A percentile compares a stretch with the other conserved stretches of the same genome.
Evolutionary conservation across 2,113 vertebrate species (phyloP).

Genomic region (Condylura cristata): DNA sequence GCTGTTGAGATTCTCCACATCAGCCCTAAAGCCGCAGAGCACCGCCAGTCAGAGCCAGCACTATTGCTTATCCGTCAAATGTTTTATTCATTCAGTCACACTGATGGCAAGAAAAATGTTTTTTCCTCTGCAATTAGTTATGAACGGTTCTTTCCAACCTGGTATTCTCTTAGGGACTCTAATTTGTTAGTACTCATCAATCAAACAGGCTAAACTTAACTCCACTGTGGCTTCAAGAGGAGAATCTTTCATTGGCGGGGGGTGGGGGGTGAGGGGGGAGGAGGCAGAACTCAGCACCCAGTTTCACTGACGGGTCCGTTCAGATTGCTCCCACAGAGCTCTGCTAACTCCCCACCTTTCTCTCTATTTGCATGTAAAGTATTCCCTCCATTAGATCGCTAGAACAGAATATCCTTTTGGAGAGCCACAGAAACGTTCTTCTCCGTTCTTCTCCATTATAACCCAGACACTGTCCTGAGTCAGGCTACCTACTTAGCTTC

Average conservation of each 20-base stretch:
- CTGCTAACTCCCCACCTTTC: background rate
- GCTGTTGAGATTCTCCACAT: constrained; percentile 85
- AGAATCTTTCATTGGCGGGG: background rate
- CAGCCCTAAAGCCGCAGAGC: constrained; percentile 82
- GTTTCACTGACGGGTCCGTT: background rate
- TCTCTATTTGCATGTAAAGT: constrained; percentile 4
- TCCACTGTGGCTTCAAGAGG: background rate
- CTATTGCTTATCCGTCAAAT: background rate
- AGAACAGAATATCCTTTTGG: background rate
- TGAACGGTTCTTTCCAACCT: background rate
- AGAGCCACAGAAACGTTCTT: background rate
- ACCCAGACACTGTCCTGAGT: background rate
- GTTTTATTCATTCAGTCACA: background rate
- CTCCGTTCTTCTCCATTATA: background rate
- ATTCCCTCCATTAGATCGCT: background rate
- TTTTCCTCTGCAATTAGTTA: background rate
- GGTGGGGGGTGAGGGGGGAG: background rate
- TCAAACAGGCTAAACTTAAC: background rate
- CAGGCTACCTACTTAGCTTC: background rate
- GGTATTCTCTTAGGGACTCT: background rate
- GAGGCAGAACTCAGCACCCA: background rate
- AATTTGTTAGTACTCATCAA: background rate
- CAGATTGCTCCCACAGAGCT: background rate
- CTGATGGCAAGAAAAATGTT: background rate
- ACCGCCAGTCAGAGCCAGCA: rapidly evolving